These are phyloP conservation scores for Autographa pulchrina DNA, from an alignment of 2,888 invertebrate genomes.

Conservation along the genomic window DNA sequence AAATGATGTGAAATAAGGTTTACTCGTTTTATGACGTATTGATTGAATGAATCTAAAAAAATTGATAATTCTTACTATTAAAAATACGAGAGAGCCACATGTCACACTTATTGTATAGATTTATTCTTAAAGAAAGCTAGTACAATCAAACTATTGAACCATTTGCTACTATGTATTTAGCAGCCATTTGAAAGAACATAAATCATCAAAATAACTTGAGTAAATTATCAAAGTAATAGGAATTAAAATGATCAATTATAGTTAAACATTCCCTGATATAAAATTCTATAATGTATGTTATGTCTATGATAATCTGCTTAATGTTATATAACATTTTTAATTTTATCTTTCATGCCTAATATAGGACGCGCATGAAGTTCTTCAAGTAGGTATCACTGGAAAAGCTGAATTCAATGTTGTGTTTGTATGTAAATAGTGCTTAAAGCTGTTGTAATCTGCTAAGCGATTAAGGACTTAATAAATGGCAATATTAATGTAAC, in stretches of 20 bases:
- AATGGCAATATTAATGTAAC: slow-evolving; percentile 25
- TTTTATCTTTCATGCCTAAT: slow-evolving; percentile 45
- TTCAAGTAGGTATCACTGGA: slow-evolving; percentile 34
- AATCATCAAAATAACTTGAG: not conserved
- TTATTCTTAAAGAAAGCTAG: not conserved
- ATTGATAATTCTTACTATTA: too few relatives aligned
- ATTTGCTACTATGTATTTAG: not conserved
- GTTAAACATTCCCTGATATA: not conserved
- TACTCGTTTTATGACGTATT: too few relatives aligned
- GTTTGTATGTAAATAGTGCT: slow-evolving; percentile 26
- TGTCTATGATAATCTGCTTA: not conserved
- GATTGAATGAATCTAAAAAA: too few relatives aligned
- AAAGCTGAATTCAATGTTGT: slow-evolving; percentile 43
- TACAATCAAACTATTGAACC: not conserved
- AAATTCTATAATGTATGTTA: not conserved
- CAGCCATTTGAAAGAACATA: not conserved
- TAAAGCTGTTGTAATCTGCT: slow-evolving; percentile 19
- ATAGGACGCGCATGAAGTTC: slow-evolving; percentile 37
- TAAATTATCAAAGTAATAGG: not conserved
- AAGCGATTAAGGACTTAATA: slow-evolving; percentile 38
- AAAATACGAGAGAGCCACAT: too few relatives aligned
- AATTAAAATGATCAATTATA: not conserved
- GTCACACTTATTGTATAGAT: too few relatives aligned
- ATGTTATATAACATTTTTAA: slow-evolving; percentile 5
- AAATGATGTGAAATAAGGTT: too few relatives aligned